Evolutionary conservation across 2,113 vertebrate genomes (phyloP), one percentile per base, ranked within the genome.

Genomic region (Gallinago media): DNA sequence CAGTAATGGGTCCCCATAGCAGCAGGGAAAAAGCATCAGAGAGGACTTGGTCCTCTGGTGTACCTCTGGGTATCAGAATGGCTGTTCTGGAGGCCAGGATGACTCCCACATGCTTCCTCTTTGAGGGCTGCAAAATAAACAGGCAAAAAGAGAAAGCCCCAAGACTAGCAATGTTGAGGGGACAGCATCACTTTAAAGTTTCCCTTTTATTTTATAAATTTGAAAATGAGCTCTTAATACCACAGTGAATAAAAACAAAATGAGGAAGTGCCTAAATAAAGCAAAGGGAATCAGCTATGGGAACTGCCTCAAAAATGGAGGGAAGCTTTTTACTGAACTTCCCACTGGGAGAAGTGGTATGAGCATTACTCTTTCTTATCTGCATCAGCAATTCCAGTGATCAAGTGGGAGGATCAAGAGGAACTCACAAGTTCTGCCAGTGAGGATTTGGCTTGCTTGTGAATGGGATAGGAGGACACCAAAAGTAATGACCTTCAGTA

Each of bases 321-420:
- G 11, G 26, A 91, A 83, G 8, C 7, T 76, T 73, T 92, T 55
- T 74, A 85, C 27, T 82, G 77, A 68, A 65, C 0, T 11, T 94
- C 49, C 87, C 81, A 65, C 12, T 26, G 74, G 87, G 85, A 96
- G 19, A 79, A 93, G 36, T 62, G 61, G 36, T 91, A 87, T 91
- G 79, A 89, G 40, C 40, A 52, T 59, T 72, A 15, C 9, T 78
- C 44, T 54, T 79, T 36, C 76, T 91, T 91, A 85, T 80, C 81
- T 79, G 36, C 58, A 73, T 76, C 78, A 83, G 34, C 46, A 83
- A 59, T 88, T 94, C 27, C 71, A 88, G 50, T 0, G 3, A 74
- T 66, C 38, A 50, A 74, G 50, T 21, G 27, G 32, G 38, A 89
- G 32, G 26, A 61, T 81, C n/a, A 38, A 73, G 38, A 81, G 38